Percentiles rank a stretch among this genome's conserved stretches.
Conservation (phyloP, 1,140 invertebrate genomes). For the Babylonia areolata region DNA sequence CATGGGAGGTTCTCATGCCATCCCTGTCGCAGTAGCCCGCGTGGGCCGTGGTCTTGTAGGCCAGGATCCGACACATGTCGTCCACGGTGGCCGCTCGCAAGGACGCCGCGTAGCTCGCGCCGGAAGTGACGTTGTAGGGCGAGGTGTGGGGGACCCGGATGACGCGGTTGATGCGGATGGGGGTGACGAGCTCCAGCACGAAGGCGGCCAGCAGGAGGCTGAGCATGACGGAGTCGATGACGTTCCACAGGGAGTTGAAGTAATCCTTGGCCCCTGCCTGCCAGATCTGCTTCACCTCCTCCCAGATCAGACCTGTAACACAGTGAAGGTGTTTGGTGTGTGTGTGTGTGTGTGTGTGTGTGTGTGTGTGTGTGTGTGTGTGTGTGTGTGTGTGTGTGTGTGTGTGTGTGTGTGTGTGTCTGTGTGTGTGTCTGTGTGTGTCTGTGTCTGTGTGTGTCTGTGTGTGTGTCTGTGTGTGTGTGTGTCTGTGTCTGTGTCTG, state of each 20-base stretch:
- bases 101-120: too few relatives aligned
- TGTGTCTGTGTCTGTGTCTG: too few relatives aligned
- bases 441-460: too few relatives aligned
- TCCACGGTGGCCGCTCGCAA: neutral
- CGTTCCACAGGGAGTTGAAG: slow-evolving; percentile 62
- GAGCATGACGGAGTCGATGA: slow-evolving; percentile 64
- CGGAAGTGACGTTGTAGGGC: slow-evolving; percentile 20
- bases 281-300: slow-evolving; percentile 64
- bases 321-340: neutral
- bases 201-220: slow-evolving; percentile 61
- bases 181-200: slow-evolving; percentile 55
- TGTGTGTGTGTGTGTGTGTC: neutral
- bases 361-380: neutral
- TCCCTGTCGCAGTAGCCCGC: slow-evolving; percentile 11
- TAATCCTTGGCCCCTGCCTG: slow-evolving; percentile 55
- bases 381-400: neutral
- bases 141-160: neutral
- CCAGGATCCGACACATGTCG: slow-evolving; percentile 15
- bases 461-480: too few relatives aligned
- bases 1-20: neutral
- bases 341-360: neutral
- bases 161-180: slow-evolving; percentile 47
- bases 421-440: neutral
- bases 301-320: slow-evolving; percentile 59
- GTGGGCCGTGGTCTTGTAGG: slow-evolving; percentile 4